Evolutionary conservation across 2,113 vertebrate genomes (phyloP).

Genomic region (Neotragus moschatus): DNA sequence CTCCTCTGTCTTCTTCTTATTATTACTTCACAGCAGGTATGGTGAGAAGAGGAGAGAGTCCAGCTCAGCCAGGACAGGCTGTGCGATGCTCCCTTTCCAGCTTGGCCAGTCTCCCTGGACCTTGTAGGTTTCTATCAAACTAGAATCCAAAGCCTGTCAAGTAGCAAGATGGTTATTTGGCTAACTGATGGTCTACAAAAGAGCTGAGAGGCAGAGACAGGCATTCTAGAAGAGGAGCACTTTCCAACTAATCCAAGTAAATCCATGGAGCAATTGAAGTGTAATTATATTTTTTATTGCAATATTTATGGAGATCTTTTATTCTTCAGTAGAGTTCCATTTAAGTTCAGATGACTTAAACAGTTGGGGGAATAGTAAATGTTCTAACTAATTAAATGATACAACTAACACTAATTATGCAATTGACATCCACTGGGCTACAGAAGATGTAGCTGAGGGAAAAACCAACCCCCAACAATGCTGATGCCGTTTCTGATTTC

Average conservation of each 20-base stretch:
- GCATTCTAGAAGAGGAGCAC: background rate
- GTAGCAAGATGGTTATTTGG: background rate
- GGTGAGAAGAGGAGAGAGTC: background rate
- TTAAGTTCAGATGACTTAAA: slow-evolving; percentile 1
- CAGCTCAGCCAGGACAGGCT: background rate
- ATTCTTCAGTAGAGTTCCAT: slow-evolving; percentile 17
- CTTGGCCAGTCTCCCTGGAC: background rate
- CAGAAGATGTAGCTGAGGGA: background rate
- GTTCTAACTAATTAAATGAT: background rate
- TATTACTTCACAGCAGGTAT: background rate
- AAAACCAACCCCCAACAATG: background rate
- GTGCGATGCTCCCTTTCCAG: background rate
- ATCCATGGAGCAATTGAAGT: background rate
- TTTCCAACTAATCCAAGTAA: background rate
- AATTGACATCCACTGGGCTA: background rate
- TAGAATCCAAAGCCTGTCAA: background rate
- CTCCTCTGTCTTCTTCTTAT: background rate
- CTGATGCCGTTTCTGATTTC: background rate
- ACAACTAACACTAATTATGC: background rate
- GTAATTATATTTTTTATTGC: background rate
- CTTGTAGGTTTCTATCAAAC: background rate
- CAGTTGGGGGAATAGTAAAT: background rate
- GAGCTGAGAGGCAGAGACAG: background rate
- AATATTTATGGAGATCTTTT: slow-evolving; percentile 39
- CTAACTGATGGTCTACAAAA: background rate